These are phyloP conservation scores for Petrocephalus zakoni DNA, from an alignment of 2,113 vertebrate genomes.

Conservation along the genomic window DNA sequence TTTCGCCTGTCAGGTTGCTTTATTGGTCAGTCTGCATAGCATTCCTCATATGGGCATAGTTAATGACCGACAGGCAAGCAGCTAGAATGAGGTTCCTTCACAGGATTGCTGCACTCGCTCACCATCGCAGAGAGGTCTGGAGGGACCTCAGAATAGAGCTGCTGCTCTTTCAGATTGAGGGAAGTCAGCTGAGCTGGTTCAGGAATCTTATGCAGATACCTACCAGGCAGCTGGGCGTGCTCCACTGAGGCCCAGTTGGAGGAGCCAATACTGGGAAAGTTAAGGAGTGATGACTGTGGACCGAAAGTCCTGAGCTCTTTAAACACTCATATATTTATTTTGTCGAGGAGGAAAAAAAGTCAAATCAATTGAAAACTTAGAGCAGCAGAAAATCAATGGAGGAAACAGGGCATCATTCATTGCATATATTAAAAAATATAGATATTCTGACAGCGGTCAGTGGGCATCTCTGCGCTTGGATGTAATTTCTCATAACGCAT, in stretches of 20 bases:
- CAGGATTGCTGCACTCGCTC: neutral
- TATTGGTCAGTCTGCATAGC: neutral
- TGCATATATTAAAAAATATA: conserved; percentile 60
- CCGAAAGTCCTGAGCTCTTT: conserved; percentile 16
- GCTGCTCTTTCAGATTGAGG: neutral
- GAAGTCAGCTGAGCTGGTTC: neutral
- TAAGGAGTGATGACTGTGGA: neutral
- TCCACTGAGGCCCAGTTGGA: neutral
- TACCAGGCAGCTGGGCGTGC: neutral
- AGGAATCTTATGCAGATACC: neutral
- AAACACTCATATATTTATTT: conserved; percentile 45
- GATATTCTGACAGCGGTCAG: conserved; percentile 58
- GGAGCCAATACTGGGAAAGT: neutral
- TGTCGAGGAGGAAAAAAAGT: conserved; percentile 41
- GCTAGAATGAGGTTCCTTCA: neutral
- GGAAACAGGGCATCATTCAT: conserved; percentile 60
- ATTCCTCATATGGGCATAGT: neutral
- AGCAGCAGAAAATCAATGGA: conserved; percentile 65
- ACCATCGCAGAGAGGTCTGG: neutral
- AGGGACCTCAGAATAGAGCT: neutral
- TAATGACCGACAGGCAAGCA: neutral
- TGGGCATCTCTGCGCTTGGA: conserved; percentile 41
- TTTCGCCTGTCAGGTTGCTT: neutral
- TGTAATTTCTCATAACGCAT: conserved; percentile 51
- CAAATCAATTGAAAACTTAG: conserved; percentile 62